Base-by-base conservation (phyloP, 2,888 invertebrate species). In the Keiferia lycopersicella region DNA sequence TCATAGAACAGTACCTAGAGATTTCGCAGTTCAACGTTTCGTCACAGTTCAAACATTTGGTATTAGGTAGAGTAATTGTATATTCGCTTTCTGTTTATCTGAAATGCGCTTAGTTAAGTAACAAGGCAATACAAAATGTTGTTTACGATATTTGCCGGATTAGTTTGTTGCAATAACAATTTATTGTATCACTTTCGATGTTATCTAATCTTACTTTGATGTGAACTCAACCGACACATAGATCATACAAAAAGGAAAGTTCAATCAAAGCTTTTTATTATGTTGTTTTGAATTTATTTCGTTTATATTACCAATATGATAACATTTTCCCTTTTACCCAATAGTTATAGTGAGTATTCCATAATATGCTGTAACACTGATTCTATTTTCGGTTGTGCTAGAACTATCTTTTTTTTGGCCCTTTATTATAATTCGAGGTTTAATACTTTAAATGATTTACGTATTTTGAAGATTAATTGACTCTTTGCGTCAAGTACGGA, bases 1-100 rank as follows among this genome's bases (percentile, higher is more conserved):
- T 88, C 88, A 83, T 77, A 77, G 71, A 69, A 53, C 51, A 53
- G 51, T 26, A 22, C 22, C 18, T 18, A 34, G 6, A 26, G 51
- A 53, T 53, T 53, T 53, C 51, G 51, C 1, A 53, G 51, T 22
- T 18, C 22, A 10, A 26, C 7, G 26, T 53, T 53, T 20, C 51
- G 22, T 14, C 22, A 53, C 10, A 6, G 22, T 22, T 53, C 20
- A 50, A 50, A 11, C 16, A 20, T 45, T 45, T 16, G n/a, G 45
- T 45, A 53, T 20, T 57, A 10, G 57, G 71, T 81, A 77, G 64
- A 67, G 77, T 77, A 77, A 80, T 72, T 70, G 72, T 77, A 45
- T 48, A 51, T 51, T 51, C 22, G 20, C 18, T 51, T 48, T 18
- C 48, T 48, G 48, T 18, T 18, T 16, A 48, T 18, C 18, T 16